Percentiles rank a stretch among this genome's conserved stretches.
Conservation (phyloP, 2,113 vertebrate species). For the Otocyon megalotis region DNA sequence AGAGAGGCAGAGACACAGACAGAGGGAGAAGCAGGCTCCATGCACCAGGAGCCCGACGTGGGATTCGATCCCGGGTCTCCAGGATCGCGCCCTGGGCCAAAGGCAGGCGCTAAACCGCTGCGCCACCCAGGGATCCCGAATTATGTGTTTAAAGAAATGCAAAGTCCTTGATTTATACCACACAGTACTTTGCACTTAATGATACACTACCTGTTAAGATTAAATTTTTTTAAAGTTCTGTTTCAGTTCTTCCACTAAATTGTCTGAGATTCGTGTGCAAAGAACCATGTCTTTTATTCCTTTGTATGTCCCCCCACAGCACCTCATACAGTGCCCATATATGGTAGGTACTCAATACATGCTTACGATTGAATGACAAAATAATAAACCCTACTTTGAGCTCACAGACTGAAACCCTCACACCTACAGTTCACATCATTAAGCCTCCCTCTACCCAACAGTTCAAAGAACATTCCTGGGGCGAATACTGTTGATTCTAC, state of each 20-base stretch:
- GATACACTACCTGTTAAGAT: conserved; percentile 30
- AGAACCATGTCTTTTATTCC: conserved; percentile 22
- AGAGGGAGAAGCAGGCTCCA: no score
- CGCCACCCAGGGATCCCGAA: no score
- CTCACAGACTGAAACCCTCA: conserved; percentile 56
- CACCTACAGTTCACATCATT: conserved; percentile 70
- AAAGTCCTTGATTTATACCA: conserved; percentile 51
- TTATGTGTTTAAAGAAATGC: conserved; percentile 23
- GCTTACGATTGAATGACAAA: conserved; percentile 67
- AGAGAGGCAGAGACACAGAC: no score
- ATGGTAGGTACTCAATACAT: conserved; percentile 45
- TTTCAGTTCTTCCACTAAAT: conserved; percentile 67
- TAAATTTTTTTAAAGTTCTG: conserved; percentile 65
- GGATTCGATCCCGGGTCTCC: no score
- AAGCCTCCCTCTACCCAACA: conserved; percentile 51
- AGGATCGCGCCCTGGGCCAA: no score
- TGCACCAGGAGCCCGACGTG: no score
- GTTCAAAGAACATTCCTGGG: conserved; percentile 72
- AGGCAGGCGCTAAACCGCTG: no score
- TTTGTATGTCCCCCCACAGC: conserved; percentile 42
- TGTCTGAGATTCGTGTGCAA: neutral
- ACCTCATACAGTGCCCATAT: conserved; percentile 28
- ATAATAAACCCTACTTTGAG: conserved; percentile 67
- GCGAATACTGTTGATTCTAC: conserved; percentile 66
- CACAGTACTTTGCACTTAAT: conserved; percentile 11